phyloP scores from a whole-genome alignment of 2,113 vertebrate species.

The Megaceryle torquata region DNA sequence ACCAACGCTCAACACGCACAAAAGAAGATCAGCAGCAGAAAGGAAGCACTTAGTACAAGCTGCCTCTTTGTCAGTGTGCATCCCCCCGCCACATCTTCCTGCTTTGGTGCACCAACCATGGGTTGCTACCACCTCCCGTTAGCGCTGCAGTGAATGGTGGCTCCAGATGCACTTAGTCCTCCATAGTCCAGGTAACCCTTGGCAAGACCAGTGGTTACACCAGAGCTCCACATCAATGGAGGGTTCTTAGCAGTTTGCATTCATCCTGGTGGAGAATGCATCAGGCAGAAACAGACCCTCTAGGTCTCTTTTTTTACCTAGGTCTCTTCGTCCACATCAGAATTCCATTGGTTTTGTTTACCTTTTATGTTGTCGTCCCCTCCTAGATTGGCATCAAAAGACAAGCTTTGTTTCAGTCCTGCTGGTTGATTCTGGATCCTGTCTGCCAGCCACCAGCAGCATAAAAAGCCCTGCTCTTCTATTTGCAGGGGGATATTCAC shows the following conservation, averaged over 20 bases:
- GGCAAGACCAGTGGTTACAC: too few species aligned
- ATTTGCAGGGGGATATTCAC: not conserved
- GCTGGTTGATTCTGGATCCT: not conserved
- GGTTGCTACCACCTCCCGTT: not conserved
- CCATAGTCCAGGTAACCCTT: not conserved
- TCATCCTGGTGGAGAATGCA: not conserved
- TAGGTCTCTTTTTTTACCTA: not conserved
- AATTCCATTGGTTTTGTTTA: not conserved
- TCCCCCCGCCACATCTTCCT: accelerated
- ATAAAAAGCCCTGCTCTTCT: not conserved
- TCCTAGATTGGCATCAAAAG: not conserved
- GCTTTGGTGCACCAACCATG: not conserved
- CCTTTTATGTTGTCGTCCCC: not conserved
- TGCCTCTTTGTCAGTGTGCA: not conserved
- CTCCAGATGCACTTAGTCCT: not conserved
- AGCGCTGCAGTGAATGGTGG: accelerated
- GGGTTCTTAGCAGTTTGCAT: not conserved
- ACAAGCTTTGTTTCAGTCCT: not conserved
- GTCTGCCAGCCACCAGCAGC: not conserved
- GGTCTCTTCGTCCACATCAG: not conserved
- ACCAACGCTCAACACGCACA: not conserved
- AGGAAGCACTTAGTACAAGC: not conserved
- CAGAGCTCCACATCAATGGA: not conserved
- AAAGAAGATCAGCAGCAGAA: not conserved
- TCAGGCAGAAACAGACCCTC: not conserved